phyloP scores from a whole-genome alignment of 2,888 invertebrate genomes.

The Thysanoteuthis rhombus region DNA sequence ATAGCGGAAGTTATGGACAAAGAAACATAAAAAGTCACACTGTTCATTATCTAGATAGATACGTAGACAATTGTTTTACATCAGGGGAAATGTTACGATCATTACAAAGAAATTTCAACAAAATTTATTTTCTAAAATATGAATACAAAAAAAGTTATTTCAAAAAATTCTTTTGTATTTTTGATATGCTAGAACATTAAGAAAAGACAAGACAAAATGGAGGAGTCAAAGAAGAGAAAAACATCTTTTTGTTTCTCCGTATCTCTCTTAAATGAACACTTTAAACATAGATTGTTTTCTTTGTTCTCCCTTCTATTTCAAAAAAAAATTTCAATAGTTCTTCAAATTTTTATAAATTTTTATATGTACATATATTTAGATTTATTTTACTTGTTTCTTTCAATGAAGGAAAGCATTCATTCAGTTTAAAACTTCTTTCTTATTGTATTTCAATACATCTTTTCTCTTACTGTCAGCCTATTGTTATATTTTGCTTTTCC shows the following conservation, averaged over 20 bases:
- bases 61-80: background rate
- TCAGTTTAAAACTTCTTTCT: background rate
- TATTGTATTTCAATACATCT: background rate
- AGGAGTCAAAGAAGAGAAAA: background rate
- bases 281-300: background rate
- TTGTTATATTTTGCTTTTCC: background rate
- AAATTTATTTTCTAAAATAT: background rate
- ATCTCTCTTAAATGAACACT: background rate
- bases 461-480: background rate
- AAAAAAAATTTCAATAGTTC: background rate
- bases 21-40: too few species aligned
- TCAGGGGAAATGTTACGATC: background rate
- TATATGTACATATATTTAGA: background rate
- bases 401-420: background rate
- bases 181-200: too few species aligned
- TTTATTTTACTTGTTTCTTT: background rate
- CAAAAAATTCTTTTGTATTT: background rate
- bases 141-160: background rate
- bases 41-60: too few species aligned
- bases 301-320: background rate
- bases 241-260: background rate
- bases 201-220: too few species aligned
- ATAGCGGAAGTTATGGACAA: too few species aligned
- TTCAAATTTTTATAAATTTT: background rate
- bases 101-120: background rate